These are phyloP conservation scores for Melanotaenia duboulayi DNA, from an alignment of 2,113 vertebrate genomes.

Conservation along the genomic window DNA sequence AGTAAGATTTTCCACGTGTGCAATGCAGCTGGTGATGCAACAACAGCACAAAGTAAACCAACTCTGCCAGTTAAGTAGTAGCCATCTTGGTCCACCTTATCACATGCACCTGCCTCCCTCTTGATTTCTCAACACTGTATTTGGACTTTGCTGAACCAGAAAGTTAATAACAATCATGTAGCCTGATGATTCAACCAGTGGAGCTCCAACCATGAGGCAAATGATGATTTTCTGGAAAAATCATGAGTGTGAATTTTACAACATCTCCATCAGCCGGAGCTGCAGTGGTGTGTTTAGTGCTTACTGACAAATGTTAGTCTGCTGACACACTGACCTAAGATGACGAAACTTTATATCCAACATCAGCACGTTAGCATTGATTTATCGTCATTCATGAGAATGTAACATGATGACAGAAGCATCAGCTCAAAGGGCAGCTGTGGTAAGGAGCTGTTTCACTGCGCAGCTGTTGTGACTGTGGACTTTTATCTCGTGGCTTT, in stretches of 20 bases:
- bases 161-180: too few species aligned
- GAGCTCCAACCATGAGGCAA: too few species aligned
- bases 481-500: background rate
- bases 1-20: too few species aligned
- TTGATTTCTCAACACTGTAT: too few species aligned
- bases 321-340: slow-evolving; percentile 16
- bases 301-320: background rate
- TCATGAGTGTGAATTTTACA: background rate
- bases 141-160: too few species aligned
- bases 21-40: too few species aligned
- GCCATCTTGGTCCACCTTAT: too few species aligned
- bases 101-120: too few species aligned
- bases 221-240: too few species aligned
- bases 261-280: background rate
- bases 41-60: too few species aligned
- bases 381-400: background rate
- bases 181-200: too few species aligned
- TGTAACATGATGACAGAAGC: background rate
- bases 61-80: too few species aligned
- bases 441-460: background rate
- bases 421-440: background rate
- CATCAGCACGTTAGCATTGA: slow-evolving; percentile 12
- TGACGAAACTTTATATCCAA: background rate
- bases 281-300: background rate
- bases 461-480: background rate